Evolutionary conservation across 2,888 invertebrate species (phyloP), one percentile per base, ranked within the genome.

Genomic region (Noctua janthina): DNA sequence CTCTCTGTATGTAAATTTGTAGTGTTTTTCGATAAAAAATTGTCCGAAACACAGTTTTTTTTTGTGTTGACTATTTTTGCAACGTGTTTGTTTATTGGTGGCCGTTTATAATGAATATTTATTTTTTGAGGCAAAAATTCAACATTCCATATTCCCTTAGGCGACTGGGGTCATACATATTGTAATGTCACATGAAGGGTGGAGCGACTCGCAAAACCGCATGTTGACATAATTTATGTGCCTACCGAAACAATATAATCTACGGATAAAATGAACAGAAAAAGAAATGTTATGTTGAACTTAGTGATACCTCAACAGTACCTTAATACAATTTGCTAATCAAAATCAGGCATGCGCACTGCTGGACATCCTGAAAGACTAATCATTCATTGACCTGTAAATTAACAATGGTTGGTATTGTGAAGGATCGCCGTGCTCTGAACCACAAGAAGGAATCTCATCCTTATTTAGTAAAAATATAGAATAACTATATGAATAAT

Each of bases 1-100:
- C 70, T 86, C 76, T 86, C 75, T 81, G 77, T 81, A 86, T 78
- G 79, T 67, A 86, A 78, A 86, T 88, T 84, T 81, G 75, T 82
- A 76, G 79, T 74, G 46, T 76, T 76, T 76, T 82, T 76, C 68
- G 84, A 84, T 69, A 74, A 76, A 68, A 78, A 62, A 51, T 73
- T 78, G 69, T 68, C 35, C 11, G 49, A 66, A n/a, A 59, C 43
- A 51, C 39, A 17, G 13, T 39, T 70, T 82, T 39, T 74, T 82
- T 83, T 87, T 83, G 66, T 56, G 68, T 56, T 43, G 66, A 51
- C 67, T 59, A 74, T 79, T 73, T 76, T 85, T 80, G 29, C 13
- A n/a, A 8, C 84, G 46, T 35, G 66, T 86, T 83, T 76, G 78
- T 86, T 64, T 86, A 85, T 85, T 76, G 75, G 74, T 35, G 67